phyloP scores from a whole-genome alignment of 2,797 vertebrate genomes.

The Mormyrus proboscirostris region DNA sequence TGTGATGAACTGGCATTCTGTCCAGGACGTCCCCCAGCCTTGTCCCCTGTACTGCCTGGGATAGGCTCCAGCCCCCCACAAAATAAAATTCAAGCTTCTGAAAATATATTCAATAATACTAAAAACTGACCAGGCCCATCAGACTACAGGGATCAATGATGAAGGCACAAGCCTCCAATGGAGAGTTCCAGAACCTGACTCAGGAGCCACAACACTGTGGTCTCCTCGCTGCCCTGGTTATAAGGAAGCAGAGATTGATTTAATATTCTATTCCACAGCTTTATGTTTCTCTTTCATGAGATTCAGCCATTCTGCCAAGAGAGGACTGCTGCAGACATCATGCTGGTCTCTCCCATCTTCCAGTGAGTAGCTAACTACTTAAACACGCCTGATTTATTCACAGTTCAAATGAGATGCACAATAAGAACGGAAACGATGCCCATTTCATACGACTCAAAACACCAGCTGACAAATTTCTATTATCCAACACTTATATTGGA shows the following conservation, averaged over 20 bases:
- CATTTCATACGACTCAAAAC: background rate
- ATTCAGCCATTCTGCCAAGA: background rate
- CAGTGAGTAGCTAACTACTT: background rate
- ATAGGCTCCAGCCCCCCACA: background rate
- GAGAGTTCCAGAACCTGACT: constrained; percentile 18
- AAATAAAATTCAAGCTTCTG: background rate
- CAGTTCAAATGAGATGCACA: background rate
- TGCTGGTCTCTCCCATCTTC: background rate
- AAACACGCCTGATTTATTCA: background rate
- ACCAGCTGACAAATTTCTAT: background rate
- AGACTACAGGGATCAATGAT: background rate
- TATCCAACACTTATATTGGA: background rate
- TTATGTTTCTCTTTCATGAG: background rate
- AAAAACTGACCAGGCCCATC: background rate
- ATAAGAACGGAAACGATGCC: background rate
- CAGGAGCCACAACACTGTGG: constrained; percentile 7
- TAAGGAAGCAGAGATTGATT: constrained; percentile 18
- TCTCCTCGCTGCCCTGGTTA: constrained; percentile 11
- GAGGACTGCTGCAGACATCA: background rate
- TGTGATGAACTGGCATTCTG: background rate
- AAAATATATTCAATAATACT: background rate
- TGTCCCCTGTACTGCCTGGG: background rate
- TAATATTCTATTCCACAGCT: background rate
- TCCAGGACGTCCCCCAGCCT: background rate
- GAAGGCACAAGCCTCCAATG: background rate